Conservation (phyloP, 1,140 invertebrate genomes). For the Sitobion miscanthi region DNA sequence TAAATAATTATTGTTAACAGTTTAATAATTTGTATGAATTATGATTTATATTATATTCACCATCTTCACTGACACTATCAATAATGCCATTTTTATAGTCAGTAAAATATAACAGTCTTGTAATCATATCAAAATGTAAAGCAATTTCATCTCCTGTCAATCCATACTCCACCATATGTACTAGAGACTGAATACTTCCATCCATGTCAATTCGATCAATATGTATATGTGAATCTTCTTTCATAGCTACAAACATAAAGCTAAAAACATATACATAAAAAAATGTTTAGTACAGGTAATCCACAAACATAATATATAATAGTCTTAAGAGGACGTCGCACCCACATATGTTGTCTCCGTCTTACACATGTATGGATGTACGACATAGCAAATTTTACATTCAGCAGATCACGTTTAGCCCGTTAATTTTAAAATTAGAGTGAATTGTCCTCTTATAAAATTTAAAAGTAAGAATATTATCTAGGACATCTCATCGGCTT, state of each 20-base stretch:
- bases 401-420: too few species aligned
- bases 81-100: conserved; percentile 67
- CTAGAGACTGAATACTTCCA: conserved; percentile 63
- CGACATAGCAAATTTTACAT: too few species aligned
- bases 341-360: too few species aligned
- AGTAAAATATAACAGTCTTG: conserved; percentile 67
- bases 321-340: background rate
- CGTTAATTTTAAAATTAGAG: too few species aligned
- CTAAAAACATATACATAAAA: conserved; percentile 62
- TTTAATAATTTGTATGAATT: background rate
- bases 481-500: too few species aligned
- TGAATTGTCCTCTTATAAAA: too few species aligned
- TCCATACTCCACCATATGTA: conserved; percentile 65
- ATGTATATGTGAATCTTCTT: conserved; percentile 63
- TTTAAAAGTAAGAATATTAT: too few species aligned
- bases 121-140: conserved; percentile 66
- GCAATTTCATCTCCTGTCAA: conserved; percentile 65
- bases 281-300: background rate
- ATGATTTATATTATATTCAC: conserved; percentile 60
- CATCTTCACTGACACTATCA: conserved; percentile 66
- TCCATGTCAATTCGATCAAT: conserved; percentile 70
- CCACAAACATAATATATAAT: background rate
- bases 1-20: background rate
- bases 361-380: too few species aligned
- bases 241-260: conserved; percentile 72